These are phyloP conservation scores for Latrodectus elegans DNA, from an alignment of 2,888 invertebrate genomes.

Conservation along the genomic window DNA sequence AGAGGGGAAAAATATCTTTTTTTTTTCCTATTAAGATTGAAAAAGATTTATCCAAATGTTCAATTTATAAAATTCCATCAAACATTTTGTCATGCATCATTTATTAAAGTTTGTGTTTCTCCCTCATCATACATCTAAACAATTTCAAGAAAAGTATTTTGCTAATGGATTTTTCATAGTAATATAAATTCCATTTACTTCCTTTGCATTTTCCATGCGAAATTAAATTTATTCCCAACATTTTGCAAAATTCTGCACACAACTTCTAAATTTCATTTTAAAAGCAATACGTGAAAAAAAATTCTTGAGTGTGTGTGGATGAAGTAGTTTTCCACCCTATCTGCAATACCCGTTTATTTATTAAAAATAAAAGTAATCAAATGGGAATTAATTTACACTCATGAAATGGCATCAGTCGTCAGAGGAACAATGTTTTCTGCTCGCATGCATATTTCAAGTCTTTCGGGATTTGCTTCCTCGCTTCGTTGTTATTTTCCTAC, in stretches of 20 bases:
- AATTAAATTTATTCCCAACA: conserved; percentile 32
- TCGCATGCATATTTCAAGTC: conserved; percentile 39
- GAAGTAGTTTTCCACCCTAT: conserved; percentile 28
- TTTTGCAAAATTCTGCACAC: conserved; percentile 7
- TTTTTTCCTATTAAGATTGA: too few relatives aligned
- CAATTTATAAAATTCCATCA: too few relatives aligned
- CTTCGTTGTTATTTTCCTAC: conserved; percentile 4
- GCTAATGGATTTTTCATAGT: conserved; percentile 1
- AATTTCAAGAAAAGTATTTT: too few relatives aligned
- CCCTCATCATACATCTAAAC: too few relatives aligned
- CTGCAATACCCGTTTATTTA: background rate
- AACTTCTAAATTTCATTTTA: conserved; percentile 40
- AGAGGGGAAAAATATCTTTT: too few relatives aligned
- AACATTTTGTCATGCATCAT: too few relatives aligned
- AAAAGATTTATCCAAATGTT: too few relatives aligned
- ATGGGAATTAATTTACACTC: conserved; percentile 48
- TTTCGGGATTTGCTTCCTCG: background rate
- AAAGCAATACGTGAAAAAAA: conserved; percentile 16
- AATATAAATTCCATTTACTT: conserved; percentile 29
- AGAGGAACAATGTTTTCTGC: too few relatives aligned
- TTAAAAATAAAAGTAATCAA: conserved; percentile 42
- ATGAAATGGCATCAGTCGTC: too few relatives aligned
- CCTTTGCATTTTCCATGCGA: conserved; percentile 13
- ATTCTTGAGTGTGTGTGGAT: conserved; percentile 6
- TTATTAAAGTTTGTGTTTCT: too few relatives aligned